phyloP scores from a whole-genome alignment of 2,888 invertebrate genomes.

The Argyresthia albistria region DNA sequence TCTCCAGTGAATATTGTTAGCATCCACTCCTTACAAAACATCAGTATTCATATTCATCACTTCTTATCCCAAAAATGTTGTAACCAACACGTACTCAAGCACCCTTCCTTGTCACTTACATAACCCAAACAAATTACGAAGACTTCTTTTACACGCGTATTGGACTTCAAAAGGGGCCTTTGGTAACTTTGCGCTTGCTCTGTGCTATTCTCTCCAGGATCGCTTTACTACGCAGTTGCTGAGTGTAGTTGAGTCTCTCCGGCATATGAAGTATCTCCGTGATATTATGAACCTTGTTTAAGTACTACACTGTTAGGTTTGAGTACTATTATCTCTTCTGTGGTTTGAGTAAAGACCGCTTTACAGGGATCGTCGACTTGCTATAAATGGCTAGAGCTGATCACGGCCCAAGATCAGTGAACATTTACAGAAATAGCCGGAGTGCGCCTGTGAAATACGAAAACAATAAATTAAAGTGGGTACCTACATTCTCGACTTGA shows the following conservation, averaged over 20 bases:
- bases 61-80: constrained; percentile 37
- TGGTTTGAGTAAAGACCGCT: no score
- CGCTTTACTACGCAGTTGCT: constrained; percentile 15
- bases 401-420: constrained; percentile 20
- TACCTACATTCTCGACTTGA: no score
- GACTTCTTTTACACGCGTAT: background rate
- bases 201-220: no score
- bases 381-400: constrained; percentile 37
- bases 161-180: no score
- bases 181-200: no score
- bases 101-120: constrained; percentile 28
- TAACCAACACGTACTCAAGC: constrained; percentile 35
- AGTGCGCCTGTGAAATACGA: no score
- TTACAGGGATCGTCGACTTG: constrained; percentile 17
- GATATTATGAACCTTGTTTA: constrained; percentile 19
- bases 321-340: no score
- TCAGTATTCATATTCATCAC: constrained; percentile 10
- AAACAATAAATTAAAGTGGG: no score
- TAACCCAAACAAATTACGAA: constrained; percentile 17
- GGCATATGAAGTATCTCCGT: constrained; percentile 15
- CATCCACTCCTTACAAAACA: no score
- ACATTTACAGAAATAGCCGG: constrained; percentile 36
- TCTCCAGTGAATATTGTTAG: no score
- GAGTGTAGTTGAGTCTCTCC: no score
- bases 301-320: background rate